phyloP scores from a whole-genome alignment of 2,888 invertebrate genomes.

The Brenthis ino region DNA sequence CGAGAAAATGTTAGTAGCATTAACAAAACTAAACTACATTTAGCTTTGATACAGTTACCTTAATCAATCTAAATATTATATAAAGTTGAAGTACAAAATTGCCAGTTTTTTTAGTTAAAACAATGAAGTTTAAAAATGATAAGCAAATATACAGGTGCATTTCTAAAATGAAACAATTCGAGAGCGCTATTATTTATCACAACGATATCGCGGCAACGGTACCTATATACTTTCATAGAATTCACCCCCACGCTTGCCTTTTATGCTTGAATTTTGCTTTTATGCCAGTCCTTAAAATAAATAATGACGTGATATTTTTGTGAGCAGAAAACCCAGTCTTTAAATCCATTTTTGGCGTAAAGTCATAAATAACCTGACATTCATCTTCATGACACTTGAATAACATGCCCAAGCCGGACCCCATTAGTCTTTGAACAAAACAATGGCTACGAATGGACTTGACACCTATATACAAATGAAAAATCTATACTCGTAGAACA shows the following conservation, averaged over 20 bases:
- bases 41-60: too few relatives aligned
- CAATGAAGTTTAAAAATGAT: too few relatives aligned
- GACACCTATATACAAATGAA: constrained; percentile 45
- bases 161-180: constrained; percentile 13
- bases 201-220: constrained; percentile 13
- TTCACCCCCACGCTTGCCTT: constrained; percentile 12
- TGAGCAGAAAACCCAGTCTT: constrained; percentile 18
- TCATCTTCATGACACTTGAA: constrained; percentile 78
- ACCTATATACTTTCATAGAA: constrained; percentile 10
- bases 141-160: constrained; percentile 8
- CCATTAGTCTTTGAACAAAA: constrained; percentile 76
- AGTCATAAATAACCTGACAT: constrained; percentile 74
- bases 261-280: constrained; percentile 14
- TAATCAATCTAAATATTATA: neutral
- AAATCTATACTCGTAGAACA: too few relatives aligned
- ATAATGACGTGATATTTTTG: constrained; percentile 25
- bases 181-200: constrained; percentile 16
- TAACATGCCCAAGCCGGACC: constrained; percentile 62
- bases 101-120: too few relatives aligned
- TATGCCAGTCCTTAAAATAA: constrained; percentile 23
- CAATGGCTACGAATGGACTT: constrained; percentile 61
- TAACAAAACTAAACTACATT: too few relatives aligned
- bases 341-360: constrained; percentile 50
- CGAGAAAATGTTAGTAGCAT: too few relatives aligned
- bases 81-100: too few relatives aligned